Percentiles rank a stretch among this genome's conserved stretches.
phyloP scores from a whole-genome alignment of 2,113 vertebrate genomes.

The Perognathus longimembris region DNA sequence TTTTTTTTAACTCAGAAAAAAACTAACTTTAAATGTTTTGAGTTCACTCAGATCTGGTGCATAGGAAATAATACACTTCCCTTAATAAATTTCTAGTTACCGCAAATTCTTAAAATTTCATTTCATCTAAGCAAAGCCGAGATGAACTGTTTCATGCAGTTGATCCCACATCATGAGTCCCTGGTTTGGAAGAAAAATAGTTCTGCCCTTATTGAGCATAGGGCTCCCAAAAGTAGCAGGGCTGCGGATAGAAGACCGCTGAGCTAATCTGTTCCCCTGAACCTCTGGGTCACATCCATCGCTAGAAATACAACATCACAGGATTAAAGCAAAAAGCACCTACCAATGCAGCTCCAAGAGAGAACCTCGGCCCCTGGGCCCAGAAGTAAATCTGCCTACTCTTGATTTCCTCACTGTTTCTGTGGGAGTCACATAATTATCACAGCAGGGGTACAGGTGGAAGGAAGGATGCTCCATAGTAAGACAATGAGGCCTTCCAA shows the following conservation, averaged over 20 bases:
- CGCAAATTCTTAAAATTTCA: not conserved
- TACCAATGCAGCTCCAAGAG: not conserved
- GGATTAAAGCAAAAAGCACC: not conserved
- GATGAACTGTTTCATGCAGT: not conserved
- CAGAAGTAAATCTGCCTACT: not conserved
- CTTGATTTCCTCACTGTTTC: not conserved
- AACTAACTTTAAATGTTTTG: not conserved
- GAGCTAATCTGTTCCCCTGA: not conserved
- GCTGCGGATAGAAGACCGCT: not conserved
- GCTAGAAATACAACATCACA: not conserved
- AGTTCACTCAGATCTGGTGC: not conserved
- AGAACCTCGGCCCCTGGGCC: not conserved
- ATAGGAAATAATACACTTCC: not conserved
- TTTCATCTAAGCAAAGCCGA: not conserved
- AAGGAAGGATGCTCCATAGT: not conserved
- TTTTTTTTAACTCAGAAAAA: constrained; percentile 44
- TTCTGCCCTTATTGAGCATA: not conserved
- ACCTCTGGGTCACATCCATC: not conserved
- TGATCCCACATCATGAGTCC: not conserved
- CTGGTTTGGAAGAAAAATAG: not conserved
- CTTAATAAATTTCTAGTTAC: constrained; percentile 13
- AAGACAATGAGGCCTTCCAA: not conserved
- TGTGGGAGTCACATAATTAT: not conserved
- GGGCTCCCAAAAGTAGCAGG: not conserved
- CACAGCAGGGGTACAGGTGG: not conserved